phyloP scores from a whole-genome alignment of 2,888 invertebrate species.

The Octodonta nipae region DNA sequence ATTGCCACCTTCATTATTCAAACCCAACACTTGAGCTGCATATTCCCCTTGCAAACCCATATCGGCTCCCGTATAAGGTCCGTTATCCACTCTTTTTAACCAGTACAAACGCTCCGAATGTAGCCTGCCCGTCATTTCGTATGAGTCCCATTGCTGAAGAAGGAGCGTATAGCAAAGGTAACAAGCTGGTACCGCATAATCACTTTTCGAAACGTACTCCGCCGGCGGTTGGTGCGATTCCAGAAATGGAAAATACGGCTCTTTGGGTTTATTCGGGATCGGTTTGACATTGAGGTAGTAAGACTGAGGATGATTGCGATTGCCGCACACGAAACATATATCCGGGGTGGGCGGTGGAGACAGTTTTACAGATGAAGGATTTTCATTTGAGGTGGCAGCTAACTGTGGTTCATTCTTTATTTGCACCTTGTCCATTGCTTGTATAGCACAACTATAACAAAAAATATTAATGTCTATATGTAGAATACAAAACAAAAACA shows the following conservation, averaged over 20 bases:
- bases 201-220: constrained; percentile 45
- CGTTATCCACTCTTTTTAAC: constrained; percentile 82
- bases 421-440: constrained; percentile 41
- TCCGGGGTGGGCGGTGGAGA: constrained; percentile 18
- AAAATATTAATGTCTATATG: too few species aligned
- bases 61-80: constrained; percentile 77
- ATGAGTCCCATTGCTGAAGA: constrained; percentile 82
- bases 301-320: constrained; percentile 48
- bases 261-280: constrained; percentile 52
- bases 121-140: constrained; percentile 68
- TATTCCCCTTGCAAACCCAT: constrained; percentile 78
- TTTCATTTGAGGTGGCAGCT: constrained; percentile 9
- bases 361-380: constrained; percentile 11
- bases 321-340: constrained; percentile 62
- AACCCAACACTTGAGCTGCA: constrained; percentile 74
- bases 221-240: constrained; percentile 77
- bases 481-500: too few species aligned
- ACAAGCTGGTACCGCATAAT: constrained; percentile 54
- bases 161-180: constrained; percentile 75
- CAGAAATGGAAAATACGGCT: constrained; percentile 84
- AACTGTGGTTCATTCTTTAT: constrained; percentile 30
- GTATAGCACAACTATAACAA: constrained; percentile 23
- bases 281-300: constrained; percentile 52
- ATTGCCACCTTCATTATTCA: constrained; percentile 43
- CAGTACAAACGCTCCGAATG: constrained; percentile 81